Conservation (phyloP, 2,888 invertebrate species). For the Steinernema carpocapsae region DNA sequence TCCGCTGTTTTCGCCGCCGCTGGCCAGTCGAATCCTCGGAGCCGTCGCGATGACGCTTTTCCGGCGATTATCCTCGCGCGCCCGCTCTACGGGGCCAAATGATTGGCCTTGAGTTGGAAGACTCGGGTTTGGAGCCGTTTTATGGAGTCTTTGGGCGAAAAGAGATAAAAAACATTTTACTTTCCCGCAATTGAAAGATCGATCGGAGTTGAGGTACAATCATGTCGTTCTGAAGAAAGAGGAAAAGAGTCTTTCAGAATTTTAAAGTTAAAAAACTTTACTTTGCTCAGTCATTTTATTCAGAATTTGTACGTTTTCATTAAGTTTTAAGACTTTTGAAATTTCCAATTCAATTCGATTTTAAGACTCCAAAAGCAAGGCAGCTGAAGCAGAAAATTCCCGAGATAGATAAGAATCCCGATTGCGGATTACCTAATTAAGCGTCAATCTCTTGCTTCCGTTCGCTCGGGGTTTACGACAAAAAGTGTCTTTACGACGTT, state of each 20-base stretch:
- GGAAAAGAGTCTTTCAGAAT: too few species aligned
- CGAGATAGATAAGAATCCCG: slow-evolving; percentile 17
- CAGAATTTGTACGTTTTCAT: too few species aligned
- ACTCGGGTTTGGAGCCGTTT: neutral
- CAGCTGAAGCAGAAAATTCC: neutral
- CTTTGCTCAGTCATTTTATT: too few species aligned
- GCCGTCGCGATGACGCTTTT: slow-evolving; percentile 24
- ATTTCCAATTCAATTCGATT: neutral
- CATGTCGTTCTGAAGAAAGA: neutral
- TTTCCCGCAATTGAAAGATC: too few species aligned
- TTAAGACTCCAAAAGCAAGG: neutral
- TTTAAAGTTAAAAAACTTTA: too few species aligned
- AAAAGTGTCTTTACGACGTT: slow-evolving; percentile 27
- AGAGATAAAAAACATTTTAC: neutral
- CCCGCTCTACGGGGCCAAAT: neutral
- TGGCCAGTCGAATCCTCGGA: neutral
- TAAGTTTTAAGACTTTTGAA: too few species aligned
- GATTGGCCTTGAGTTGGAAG: slow-evolving; percentile 12
- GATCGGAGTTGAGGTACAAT: neutral
- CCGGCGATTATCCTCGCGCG: slow-evolving; percentile 31
- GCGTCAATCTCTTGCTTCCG: slow-evolving; percentile 14
- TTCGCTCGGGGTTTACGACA: slow-evolving; percentile 9
- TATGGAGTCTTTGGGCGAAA: neutral
- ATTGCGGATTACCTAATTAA: slow-evolving; percentile 24
- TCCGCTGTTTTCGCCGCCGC: slow-evolving; percentile 9